Evolutionary conservation across 2,888 invertebrate species (phyloP), one percentile per base, ranked within the genome.

Genomic region (Cryptophagus acutangulus): DNA sequence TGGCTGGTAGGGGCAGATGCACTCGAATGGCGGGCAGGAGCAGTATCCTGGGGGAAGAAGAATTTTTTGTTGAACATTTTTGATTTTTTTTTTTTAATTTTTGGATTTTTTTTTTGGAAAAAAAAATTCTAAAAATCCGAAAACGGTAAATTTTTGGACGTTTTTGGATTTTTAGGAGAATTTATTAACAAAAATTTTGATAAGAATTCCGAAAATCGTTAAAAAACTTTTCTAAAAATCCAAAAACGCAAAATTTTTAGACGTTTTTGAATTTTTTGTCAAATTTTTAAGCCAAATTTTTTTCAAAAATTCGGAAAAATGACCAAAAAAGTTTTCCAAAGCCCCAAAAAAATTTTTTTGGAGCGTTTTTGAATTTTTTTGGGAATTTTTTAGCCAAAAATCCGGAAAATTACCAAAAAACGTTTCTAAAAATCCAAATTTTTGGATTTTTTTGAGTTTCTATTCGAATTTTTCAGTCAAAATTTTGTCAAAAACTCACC

Each of bases 11-110:
- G 74, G 74, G 58, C 85, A 85, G 18, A 81, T 74, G 60, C 84
- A 85, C 58, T 84, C 84, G 67, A 84, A 85, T 0, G 84, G 84
- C 1, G 83, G 81, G 57, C 85, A 84, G 9, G 83, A 79, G 64
- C 85, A 85, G 40, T 78, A 75, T 47, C 73, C 82, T 82, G 71
- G 40, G 66, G 64, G 43, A 36, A 51, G 54, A 55, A 44, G 49
- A 38, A 17, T n/a, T 13, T 24, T 20, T 17, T 16, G 33, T 13
- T n/a, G 15, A 35, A 36, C 9, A 3, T 2, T 29, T 2, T 30
- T 30, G 6, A 16, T 43, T 29, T 12, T 16, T 25, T 24, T 2
- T 9, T 43, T 41, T 35, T 6, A 3, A 4, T 3, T 3, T 26
- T 26, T 26, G 26, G 4, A n/a, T n/a, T n/a, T n/a, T n/a, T n/a